phyloP scores from a whole-genome alignment of 2,113 vertebrate genomes.

The Urocynchramus pylzowi region DNA sequence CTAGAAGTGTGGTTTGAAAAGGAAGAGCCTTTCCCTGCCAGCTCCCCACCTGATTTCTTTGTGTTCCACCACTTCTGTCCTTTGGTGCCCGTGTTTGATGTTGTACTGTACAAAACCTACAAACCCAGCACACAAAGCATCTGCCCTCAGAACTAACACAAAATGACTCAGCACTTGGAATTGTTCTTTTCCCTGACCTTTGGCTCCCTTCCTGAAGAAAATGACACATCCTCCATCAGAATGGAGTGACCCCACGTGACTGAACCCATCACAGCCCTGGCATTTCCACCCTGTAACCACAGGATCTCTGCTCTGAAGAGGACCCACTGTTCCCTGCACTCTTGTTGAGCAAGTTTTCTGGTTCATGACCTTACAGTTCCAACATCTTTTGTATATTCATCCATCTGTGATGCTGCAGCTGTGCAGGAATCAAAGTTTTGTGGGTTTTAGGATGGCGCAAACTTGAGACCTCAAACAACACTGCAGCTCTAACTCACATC shows the following conservation, averaged over 20 bases:
- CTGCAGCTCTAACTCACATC: not conserved
- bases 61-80: not conserved
- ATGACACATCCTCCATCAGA: not conserved
- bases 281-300: not conserved
- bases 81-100: not conserved
- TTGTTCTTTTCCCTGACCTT: not conserved
- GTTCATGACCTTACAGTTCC: not conserved
- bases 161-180: not conserved
- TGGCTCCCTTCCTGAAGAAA: not conserved
- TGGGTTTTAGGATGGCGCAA: not conserved
- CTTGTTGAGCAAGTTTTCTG: not conserved
- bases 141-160: not conserved
- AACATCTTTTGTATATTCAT: not conserved
- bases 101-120: not conserved
- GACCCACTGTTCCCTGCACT: not conserved
- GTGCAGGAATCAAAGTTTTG: not conserved
- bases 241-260: not conserved
- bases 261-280: not conserved
- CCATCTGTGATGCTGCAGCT: not conserved
- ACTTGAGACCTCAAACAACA: not conserved
- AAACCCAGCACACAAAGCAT: not conserved
- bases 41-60: not conserved
- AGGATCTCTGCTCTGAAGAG: not conserved
- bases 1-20: not conserved
- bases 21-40: not conserved